phyloP scores from a whole-genome alignment of 2,113 vertebrate genomes.

The Paedocypris sp. region DNA sequence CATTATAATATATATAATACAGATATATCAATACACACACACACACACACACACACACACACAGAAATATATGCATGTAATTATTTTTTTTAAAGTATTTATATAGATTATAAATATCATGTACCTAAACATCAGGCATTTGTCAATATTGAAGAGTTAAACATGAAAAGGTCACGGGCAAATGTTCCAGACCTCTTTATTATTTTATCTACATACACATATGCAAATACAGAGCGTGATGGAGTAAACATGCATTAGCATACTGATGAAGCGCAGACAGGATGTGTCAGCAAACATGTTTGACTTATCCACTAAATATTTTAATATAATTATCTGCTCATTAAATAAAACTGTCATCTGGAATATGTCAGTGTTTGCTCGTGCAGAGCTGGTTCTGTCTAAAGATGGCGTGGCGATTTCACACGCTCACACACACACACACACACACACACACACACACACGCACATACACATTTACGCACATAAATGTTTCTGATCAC shows the following conservation, averaged over 20 bases:
- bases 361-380: slow-evolving; percentile 42
- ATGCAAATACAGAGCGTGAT: slow-evolving; percentile 8
- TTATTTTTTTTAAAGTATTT: too few relatives aligned
- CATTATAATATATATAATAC: too few relatives aligned
- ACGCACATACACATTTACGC: too few relatives aligned
- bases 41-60: too few relatives aligned
- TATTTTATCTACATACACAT: background rate
- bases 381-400: slow-evolving; percentile 30
- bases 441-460: too few relatives aligned
- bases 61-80: too few relatives aligned
- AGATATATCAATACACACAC: too few relatives aligned
- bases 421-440: too few relatives aligned
- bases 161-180: background rate
- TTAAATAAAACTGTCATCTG: background rate
- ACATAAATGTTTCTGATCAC: too few relatives aligned
- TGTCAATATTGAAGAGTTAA: background rate
- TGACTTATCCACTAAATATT: slow-evolving; percentile 10
- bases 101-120: too few relatives aligned
- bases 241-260: background rate
- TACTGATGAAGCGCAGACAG: slow-evolving; percentile 3
- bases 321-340: slow-evolving; percentile 16
- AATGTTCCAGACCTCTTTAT: background rate
- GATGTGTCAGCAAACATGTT: background rate
- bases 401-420: too few relatives aligned
- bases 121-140: too few relatives aligned